These are phyloP conservation scores for Gerris buenoi DNA, from an alignment of 1,140 invertebrate genomes.

Conservation along the genomic window DNA sequence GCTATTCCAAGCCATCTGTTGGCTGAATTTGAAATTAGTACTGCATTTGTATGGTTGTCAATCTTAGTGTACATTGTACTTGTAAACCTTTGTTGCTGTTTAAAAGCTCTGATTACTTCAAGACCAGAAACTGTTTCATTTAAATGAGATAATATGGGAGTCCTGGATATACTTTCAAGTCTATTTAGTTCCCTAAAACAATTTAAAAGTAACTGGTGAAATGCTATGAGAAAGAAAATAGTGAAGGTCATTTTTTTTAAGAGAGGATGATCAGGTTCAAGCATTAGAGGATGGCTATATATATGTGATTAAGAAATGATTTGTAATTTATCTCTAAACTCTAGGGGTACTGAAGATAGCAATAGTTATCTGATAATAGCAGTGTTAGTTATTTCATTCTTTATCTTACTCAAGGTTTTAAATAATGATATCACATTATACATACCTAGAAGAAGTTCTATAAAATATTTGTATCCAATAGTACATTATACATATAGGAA, in stretches of 20 bases:
- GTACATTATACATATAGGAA: constrained; percentile 49
- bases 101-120: constrained; percentile 50
- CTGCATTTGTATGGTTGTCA: constrained; percentile 56
- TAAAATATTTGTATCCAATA: constrained; percentile 55
- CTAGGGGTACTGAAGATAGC: no score
- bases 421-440: no score
- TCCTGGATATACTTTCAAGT: constrained; percentile 41
- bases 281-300: no score
- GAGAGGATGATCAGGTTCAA: no score
- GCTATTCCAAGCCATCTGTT: constrained; percentile 69
- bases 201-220: not conserved
- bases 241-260: no score
- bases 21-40: constrained; percentile 58
- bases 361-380: no score
- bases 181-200: constrained; percentile 49
- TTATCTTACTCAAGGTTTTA: no score
- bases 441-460: constrained; percentile 48
- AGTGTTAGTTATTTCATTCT: no score
- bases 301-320: no score
- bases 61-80: constrained; percentile 45
- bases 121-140: constrained; percentile 52
- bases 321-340: no score
- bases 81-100: constrained; percentile 46
- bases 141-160: constrained; percentile 54
- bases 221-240: no score